A percentile compares a stretch with the other conserved stretches of the same genome.
Conservation (phyloP, 2,888 invertebrate species). For the Blomia tropicalis region DNA sequence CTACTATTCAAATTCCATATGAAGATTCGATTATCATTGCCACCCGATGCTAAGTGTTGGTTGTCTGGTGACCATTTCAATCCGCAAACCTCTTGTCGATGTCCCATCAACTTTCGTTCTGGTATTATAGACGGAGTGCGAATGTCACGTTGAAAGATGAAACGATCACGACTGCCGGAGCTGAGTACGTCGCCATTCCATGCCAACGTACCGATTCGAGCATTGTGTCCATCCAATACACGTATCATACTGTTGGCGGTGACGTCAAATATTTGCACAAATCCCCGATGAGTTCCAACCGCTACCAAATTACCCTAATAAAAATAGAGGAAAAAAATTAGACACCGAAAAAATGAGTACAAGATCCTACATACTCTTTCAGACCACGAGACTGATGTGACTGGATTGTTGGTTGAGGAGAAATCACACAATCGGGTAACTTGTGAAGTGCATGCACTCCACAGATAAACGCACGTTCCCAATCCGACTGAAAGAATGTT, state of each 20-base stretch:
- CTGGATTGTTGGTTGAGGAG: conserved; percentile 76
- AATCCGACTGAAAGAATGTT: conserved; percentile 95
- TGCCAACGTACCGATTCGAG: conserved; percentile 67
- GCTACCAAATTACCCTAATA: conserved; percentile 71
- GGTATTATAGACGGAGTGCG: conserved; percentile 59
- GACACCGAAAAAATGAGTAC: background rate
- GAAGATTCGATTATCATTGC: conserved; percentile 88
- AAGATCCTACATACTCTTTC: conserved; percentile 46
- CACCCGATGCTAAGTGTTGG: conserved; percentile 90
- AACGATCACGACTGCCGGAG: conserved; percentile 81
- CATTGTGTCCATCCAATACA: conserved; percentile 75
- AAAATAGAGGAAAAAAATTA: conserved; percentile 20
- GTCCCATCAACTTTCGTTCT: conserved; percentile 68
- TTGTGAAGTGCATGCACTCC: conserved; percentile 90
- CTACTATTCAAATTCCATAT: conserved; percentile 77
- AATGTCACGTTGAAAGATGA: conserved; percentile 84
- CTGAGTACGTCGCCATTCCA: conserved; percentile 95
- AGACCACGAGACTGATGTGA: conserved; percentile 97
- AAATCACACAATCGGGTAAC: conserved; percentile 61
- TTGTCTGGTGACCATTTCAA: conserved; percentile 97
- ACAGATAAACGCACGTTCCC: conserved; percentile 91
- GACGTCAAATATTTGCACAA: conserved; percentile 96
- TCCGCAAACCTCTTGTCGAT: conserved; percentile 86
- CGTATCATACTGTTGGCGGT: conserved; percentile 79
- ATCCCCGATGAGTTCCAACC: conserved; percentile 92